These are phyloP conservation scores for Lanistes nyassanus DNA, from an alignment of 1,140 invertebrate species.

Conservation along the genomic window DNA sequence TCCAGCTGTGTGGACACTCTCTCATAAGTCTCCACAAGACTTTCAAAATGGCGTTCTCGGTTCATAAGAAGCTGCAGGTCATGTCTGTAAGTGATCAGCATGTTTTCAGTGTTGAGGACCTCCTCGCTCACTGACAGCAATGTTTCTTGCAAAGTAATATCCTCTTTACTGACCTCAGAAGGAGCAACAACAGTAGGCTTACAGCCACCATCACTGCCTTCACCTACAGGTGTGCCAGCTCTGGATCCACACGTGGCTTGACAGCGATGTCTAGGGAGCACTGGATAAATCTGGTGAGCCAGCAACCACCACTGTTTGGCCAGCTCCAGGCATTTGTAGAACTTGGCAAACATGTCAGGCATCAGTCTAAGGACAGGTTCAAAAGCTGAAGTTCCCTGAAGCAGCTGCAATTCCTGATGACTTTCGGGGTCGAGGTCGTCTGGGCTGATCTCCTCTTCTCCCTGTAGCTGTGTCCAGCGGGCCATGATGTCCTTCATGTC, in stretches of 20 bases:
- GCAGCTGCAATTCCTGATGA: slow-evolving; percentile 44
- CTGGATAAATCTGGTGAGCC: slow-evolving; percentile 42
- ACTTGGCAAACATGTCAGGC: slow-evolving; percentile 53
- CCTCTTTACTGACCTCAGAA: neutral
- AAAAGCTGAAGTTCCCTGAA: slow-evolving; percentile 30
- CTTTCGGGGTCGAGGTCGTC: slow-evolving; percentile 50
- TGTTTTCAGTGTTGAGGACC: neutral
- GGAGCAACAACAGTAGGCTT: neutral
- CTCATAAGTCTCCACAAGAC: slow-evolving; percentile 26
- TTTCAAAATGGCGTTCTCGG: slow-evolving; percentile 25
- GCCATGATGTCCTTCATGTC: slow-evolving; percentile 32
- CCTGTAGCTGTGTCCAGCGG: slow-evolving; percentile 43
- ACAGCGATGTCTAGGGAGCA: slow-evolving; percentile 22
- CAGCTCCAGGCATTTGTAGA: slow-evolving; percentile 51
- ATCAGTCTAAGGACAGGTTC: slow-evolving; percentile 44
- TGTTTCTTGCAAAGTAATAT: neutral
- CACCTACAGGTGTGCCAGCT: neutral
- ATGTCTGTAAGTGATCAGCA: neutral
- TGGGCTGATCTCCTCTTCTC: slow-evolving; percentile 37
- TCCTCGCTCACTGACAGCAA: neutral
- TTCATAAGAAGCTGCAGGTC: slow-evolving; percentile 22
- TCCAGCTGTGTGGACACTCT: slow-evolving; percentile 25
- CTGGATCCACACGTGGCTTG: neutral
- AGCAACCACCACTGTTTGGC: slow-evolving; percentile 48
- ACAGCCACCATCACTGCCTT: neutral